Conservation (phyloP, 2,797 vertebrate species). For the Alca torda region DNA sequence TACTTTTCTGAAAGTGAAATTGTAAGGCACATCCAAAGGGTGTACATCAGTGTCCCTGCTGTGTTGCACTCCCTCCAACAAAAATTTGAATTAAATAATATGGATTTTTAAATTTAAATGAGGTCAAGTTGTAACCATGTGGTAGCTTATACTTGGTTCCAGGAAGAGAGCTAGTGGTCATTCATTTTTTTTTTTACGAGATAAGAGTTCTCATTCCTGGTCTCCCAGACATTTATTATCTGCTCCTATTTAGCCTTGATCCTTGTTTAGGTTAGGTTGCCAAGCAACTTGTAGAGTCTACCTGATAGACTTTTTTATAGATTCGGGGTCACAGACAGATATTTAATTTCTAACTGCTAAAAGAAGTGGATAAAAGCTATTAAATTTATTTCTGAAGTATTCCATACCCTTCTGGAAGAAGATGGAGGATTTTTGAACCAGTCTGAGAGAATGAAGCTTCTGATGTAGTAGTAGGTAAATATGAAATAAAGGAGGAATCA, state of each 20-base stretch:
- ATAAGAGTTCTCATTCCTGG: not conserved
- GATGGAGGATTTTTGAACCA: not conserved
- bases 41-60: not conserved
- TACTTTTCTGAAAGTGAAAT: not conserved
- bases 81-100: not conserved
- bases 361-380: constrained; percentile 15
- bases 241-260: not conserved
- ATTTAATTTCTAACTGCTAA: constrained; percentile 10
- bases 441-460: not conserved
- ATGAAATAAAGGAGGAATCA: constrained; percentile 11
- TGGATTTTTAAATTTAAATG: not conserved
- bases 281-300: constrained; percentile 18
- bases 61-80: not conserved
- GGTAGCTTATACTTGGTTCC: not conserved
- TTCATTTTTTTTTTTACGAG: not conserved
- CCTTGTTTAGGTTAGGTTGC: constrained; percentile 21
- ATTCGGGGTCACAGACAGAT: not conserved
- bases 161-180: not conserved
- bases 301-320: constrained; percentile 6
- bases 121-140: not conserved
- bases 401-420: not conserved
- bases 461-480: not conserved
- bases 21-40: not conserved
- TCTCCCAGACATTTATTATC: not conserved
- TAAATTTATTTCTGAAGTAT: not conserved